phyloP scores from a whole-genome alignment of 2,113 vertebrate genomes.

The Carassius auratus region DNA sequence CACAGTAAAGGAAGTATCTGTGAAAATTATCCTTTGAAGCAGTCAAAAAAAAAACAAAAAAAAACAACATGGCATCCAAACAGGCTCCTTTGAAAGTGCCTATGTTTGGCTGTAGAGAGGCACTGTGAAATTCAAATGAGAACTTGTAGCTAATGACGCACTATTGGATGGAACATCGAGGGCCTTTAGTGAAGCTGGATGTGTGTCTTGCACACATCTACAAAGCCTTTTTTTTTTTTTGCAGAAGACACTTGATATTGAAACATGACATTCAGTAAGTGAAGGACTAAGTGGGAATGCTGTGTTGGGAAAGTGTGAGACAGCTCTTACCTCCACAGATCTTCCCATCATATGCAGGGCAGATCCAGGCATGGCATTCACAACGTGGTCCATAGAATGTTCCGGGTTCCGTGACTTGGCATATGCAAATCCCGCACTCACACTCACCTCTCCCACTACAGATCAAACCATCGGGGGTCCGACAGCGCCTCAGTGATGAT shows the following conservation, averaged over 20 bases:
- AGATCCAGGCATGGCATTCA: conserved; percentile 95
- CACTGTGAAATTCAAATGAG: conserved; percentile 55
- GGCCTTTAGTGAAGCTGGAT: conserved; percentile 30
- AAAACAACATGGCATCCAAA: conserved; percentile 22
- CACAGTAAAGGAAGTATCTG: conserved; percentile 44
- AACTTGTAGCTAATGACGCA: conserved; percentile 34
- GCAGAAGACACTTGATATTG: background rate
- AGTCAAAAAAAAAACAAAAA: conserved; percentile 20
- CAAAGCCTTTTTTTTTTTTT: conserved; percentile 13
- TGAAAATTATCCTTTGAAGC: conserved; percentile 58
- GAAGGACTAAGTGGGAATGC: background rate
- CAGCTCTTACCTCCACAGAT: conserved; percentile 84
- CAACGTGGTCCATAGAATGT: conserved; percentile 92
- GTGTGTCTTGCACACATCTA: background rate
- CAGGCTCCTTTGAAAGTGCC: conserved; percentile 10
- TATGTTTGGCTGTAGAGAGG: conserved; percentile 37
- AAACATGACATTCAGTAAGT: background rate
- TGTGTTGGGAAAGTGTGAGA: conserved; percentile 2
- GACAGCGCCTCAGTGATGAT: conserved; percentile 85
- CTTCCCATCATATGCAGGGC: conserved; percentile 82
- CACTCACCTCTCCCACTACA: conserved; percentile 89
- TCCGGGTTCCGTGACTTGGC: conserved; percentile 81
- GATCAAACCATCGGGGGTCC: conserved; percentile 79
- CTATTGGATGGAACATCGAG: conserved; percentile 36
- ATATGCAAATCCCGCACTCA: conserved; percentile 90